Percentiles rank a stretch among this genome's conserved stretches.
These are phyloP conservation scores for Platyrinchus mystaceus DNA, from an alignment of 2,797 vertebrate species.

Conservation along the genomic window DNA sequence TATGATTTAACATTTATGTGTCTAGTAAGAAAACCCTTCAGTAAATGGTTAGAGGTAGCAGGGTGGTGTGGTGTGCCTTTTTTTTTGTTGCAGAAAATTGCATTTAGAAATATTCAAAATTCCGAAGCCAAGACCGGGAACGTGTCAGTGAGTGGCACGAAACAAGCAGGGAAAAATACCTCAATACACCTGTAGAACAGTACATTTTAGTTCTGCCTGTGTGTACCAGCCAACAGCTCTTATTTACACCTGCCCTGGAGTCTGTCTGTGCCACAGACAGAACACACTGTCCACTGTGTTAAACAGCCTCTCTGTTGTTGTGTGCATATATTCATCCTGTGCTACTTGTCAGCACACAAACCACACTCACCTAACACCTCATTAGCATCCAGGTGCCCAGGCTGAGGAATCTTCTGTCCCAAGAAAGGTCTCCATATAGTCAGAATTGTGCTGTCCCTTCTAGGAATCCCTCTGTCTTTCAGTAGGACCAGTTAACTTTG, in stretches of 20 bases:
- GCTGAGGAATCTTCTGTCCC: neutral
- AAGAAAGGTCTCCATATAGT: neutral
- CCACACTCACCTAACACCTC: neutral
- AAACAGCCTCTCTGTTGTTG: neutral
- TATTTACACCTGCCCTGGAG: neutral
- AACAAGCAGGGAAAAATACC: neutral
- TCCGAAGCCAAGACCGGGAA: neutral
- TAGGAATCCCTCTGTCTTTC: neutral
- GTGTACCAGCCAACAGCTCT: neutral
- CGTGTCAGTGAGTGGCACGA: neutral
- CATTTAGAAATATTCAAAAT: neutral
- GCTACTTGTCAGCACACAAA: neutral
- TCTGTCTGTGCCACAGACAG: neutral
- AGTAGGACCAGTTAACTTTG: neutral
- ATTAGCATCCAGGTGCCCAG: neutral
- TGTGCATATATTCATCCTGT: neutral
- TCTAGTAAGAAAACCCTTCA: neutral
- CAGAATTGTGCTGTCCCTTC: neutral
- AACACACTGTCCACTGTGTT: accelerated
- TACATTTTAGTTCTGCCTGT: neutral
- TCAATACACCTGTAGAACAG: neutral
- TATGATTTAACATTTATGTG: neutral
- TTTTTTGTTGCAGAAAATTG: neutral
- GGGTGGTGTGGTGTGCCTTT: neutral
- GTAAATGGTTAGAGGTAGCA: neutral